Conservation (phyloP, 30 jellyfish, hydroid and myxozoan species). For the Sanderia malayensis region DNA sequence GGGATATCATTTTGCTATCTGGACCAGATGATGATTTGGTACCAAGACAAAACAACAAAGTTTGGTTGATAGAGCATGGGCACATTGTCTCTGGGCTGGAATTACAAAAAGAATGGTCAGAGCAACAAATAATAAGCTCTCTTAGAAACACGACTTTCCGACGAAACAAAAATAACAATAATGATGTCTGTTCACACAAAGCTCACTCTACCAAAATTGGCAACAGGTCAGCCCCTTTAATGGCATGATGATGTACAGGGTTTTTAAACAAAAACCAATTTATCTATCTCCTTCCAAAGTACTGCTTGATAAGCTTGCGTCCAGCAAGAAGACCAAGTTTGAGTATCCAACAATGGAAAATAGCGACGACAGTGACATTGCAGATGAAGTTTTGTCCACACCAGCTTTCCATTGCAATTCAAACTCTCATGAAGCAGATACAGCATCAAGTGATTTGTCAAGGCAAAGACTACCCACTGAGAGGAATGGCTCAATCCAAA, state of each 20-base stretch:
- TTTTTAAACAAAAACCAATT: conserved; percentile 17
- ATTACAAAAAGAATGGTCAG: conserved; percentile 28
- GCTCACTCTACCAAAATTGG: conserved; percentile 13
- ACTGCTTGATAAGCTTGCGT: not conserved
- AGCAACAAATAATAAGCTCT: not conserved
- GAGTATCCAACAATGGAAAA: conserved; percentile 4
- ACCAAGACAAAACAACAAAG: conserved; percentile 20
- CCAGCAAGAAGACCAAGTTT: conserved; percentile 2
- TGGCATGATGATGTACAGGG: conserved; percentile 23
- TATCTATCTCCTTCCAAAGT: conserved; percentile 3
- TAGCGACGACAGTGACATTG: conserved; percentile 13
- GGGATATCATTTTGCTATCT: too few species aligned
- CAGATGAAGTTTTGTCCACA: conserved; percentile 6
- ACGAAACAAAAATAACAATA: not conserved
- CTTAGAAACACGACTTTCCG: conserved; percentile 9
- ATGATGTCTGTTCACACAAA: conserved; percentile 20
- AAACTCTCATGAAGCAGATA: not conserved
- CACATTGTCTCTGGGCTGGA: conserved; percentile 10
- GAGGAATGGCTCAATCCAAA: not conserved
- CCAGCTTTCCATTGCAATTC: conserved; percentile 13
- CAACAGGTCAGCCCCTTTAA: conserved; percentile 24
- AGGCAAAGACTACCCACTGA: not conserved
- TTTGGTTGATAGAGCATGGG: conserved; percentile 17
- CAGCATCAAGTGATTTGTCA: conserved; percentile 3
- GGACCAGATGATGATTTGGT: conserved; percentile 16